These are phyloP conservation scores for Poecilia velifera DNA, from an alignment of 2,797 vertebrate genomes.

Conservation along the genomic window DNA sequence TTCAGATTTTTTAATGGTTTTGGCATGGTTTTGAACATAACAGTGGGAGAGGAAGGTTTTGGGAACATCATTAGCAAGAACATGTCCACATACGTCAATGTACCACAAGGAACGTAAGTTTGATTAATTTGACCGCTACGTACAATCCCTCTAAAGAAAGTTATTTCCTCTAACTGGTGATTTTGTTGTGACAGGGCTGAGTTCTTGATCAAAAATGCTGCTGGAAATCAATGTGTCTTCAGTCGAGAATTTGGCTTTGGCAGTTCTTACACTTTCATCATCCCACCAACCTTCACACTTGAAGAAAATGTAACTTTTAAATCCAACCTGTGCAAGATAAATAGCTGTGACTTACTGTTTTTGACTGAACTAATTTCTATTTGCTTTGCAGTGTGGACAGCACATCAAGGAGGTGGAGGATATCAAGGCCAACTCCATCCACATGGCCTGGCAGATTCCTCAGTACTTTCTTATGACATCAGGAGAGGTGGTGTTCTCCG, in stretches of 20 bases:
- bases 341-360: not conserved
- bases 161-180: not conserved
- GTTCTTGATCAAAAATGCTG: not conserved
- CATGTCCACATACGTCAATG: slow-evolving; percentile 67
- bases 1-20: slow-evolving; percentile 86
- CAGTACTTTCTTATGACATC: slow-evolving; percentile 93
- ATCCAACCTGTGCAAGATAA: not conserved
- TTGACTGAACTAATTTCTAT: not conserved
- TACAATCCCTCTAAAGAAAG: not conserved
- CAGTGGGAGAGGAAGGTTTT: not conserved
- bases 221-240: not conserved
- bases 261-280: slow-evolving; percentile 84
- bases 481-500: slow-evolving; percentile 94
- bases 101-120: slow-evolving; percentile 83
- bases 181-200: slow-evolving; percentile 53
- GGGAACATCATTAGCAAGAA: not conserved
- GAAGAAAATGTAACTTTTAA: slow-evolving; percentile 48
- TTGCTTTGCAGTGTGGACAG: slow-evolving; percentile 59
- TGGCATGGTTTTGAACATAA: slow-evolving; percentile 31
- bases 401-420: slow-evolving; percentile 64
- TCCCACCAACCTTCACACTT: slow-evolving; percentile 62
- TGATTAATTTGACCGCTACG: not conserved
- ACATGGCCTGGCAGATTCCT: slow-evolving; percentile 94
- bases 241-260: slow-evolving; percentile 80
- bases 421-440: slow-evolving; percentile 85